Conservation (phyloP, 2,888 invertebrate genomes). For the Diplazon laetatorius region DNA sequence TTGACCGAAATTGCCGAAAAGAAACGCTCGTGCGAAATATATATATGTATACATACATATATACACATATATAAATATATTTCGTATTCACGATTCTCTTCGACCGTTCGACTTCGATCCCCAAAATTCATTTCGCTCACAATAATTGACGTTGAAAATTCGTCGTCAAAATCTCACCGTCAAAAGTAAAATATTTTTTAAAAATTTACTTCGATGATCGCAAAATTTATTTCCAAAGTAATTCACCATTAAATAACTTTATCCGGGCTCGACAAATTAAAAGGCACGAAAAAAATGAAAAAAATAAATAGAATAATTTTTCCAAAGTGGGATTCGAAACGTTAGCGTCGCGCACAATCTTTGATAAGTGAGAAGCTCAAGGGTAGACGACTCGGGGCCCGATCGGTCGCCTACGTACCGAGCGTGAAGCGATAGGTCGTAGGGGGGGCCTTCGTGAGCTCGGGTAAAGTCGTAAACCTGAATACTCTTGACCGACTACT, state of each 20-base stretch:
- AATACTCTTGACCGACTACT: conserved; percentile 57
- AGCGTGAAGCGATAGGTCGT: conserved; percentile 15
- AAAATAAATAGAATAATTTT: neutral
- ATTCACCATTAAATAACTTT: too few species aligned
- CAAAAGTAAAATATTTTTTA: too few species aligned
- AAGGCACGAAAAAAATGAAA: too few species aligned
- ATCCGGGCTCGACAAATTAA: too few species aligned
- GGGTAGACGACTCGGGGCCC: conserved; percentile 31
- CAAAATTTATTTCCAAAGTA: too few species aligned
- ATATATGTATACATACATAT: too few species aligned
- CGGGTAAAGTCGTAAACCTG: conserved; percentile 52
- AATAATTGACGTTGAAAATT: too few species aligned
- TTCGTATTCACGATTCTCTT: conserved; percentile 22
- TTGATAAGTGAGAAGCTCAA: conserved; percentile 51
- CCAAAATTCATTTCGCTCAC: too few species aligned
- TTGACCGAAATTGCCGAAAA: conserved; percentile 56
- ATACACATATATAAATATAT: too few species aligned
- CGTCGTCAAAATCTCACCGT: too few species aligned
- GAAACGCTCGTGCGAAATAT: conserved; percentile 41
- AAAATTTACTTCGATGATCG: too few species aligned
- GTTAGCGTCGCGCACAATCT: conserved; percentile 16
- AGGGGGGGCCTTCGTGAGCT: conserved; percentile 45
- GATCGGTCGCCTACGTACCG: conserved; percentile 3
- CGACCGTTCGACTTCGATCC: conserved; percentile 1
- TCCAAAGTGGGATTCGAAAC: neutral